Evolutionary conservation across 2,113 vertebrate species (phyloP).

Genomic region (Chamaetylas fuelleborni): DNA sequence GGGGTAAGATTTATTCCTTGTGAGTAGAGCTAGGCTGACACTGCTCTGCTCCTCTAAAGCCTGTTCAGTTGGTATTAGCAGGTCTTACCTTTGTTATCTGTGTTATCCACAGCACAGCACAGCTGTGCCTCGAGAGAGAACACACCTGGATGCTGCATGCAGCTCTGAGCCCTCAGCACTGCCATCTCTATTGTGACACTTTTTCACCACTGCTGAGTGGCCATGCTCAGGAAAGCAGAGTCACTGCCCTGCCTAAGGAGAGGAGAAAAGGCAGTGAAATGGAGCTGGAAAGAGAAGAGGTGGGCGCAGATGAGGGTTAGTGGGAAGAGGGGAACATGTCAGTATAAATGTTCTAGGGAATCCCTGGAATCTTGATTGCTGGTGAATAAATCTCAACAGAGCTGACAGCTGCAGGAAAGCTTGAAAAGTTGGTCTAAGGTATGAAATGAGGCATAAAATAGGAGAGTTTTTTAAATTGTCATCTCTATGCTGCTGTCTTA

Average conservation of each 20-base stretch:
- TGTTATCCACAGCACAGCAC: not conserved
- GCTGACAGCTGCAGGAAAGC: not conserved
- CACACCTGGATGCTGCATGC: not conserved
- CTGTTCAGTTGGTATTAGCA: not conserved
- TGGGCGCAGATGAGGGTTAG: not conserved
- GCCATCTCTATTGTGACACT: not conserved
- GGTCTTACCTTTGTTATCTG: not conserved
- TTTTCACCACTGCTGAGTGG: not conserved
- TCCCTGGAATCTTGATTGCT: conserved; percentile 29
- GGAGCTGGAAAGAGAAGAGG: not conserved
- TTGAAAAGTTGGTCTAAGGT: not conserved
- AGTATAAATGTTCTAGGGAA: not conserved
- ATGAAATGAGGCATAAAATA: not conserved
- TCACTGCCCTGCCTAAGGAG: not conserved
- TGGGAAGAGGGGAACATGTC: not conserved
- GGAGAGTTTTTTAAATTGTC: conserved; percentile 1
- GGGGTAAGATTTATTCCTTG: not conserved
- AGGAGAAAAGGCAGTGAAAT: not conserved
- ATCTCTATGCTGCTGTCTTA: not conserved
- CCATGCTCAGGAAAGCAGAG: not conserved
- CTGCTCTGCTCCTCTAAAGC: not conserved
- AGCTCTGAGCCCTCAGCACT: not conserved
- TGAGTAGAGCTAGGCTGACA: not conserved
- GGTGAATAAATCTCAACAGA: conserved; percentile 29
- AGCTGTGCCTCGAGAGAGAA: fast-evolving